Evolutionary conservation across 2,113 vertebrate species (phyloP).

Genomic region (Peromyscus maniculatus): DNA sequence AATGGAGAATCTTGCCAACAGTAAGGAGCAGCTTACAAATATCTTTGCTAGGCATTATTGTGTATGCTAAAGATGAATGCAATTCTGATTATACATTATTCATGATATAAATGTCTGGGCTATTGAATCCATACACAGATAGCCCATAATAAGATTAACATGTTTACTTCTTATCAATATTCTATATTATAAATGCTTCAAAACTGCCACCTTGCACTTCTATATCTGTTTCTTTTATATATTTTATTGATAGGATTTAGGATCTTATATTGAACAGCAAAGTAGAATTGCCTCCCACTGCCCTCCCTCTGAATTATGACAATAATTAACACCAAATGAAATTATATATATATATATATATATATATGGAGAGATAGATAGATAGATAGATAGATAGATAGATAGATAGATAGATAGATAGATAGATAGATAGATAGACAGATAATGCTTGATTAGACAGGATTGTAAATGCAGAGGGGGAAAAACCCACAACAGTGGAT

Average conservation of each 20-base stretch:
- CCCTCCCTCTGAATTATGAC: background rate
- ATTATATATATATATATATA: background rate
- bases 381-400: no score
- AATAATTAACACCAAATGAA: background rate
- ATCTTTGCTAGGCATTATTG: background rate
- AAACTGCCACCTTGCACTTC: background rate
- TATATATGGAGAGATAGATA: no score
- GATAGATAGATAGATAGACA: no score
- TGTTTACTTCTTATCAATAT: background rate
- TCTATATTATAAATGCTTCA: slow-evolving; percentile 10
- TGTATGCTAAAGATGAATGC: slow-evolving; percentile 16
- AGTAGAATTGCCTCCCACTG: background rate
- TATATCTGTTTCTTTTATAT: background rate
- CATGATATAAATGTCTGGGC: background rate
- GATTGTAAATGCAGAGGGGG: background rate
- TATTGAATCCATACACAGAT: background rate
- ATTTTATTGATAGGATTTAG: background rate
- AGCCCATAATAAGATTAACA: background rate
- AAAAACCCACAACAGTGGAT: background rate
- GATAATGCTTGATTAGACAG: background rate
- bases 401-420: no score
- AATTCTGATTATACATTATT: background rate
- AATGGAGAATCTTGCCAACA: background rate
- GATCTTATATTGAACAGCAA: background rate
- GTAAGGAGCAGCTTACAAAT: background rate